Evolutionary conservation across 1,140 invertebrate genomes (phyloP), one percentile per base, ranked within the genome.

Genomic region (Hestina assimilis): DNA sequence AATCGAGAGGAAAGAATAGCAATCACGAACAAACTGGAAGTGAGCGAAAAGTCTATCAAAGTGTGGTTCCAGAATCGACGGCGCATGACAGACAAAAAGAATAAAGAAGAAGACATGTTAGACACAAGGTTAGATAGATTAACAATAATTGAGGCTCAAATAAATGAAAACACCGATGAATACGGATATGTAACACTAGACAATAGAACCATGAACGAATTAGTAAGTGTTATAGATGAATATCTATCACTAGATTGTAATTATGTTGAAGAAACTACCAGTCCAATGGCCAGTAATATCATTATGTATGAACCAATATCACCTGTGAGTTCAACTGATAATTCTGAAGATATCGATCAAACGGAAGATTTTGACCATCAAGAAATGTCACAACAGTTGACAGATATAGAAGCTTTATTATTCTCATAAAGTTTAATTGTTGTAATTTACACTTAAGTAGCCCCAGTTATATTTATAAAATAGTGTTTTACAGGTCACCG

Each of bases 11-110:
- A 76, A 20, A 61, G 75, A 29, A 51, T 66, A 43, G 15, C 11
- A 1, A 45, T 83, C 7, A 63, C 51, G 23, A 35, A 76, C 1
- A 60, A 55, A n/a, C 43, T 83, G 15, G 50, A 72, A 11, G n/a
- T 83, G 0, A 70, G 45, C 35, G 74, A 81, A 14, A 73, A 59
- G 51, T 45, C 65, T 4, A 71, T 83, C 17, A 81, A 79, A 68
- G 56, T 78, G 5, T 83, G 80, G 80, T 83, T 83, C 29, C 78
- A 79, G 58, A 83, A 81, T 42, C 62, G 75, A 4, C 64, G 79
- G 1, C 59, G 75, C 1, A 38, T 78, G 15, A 71, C 72, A n/a
- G 59, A 55, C 4, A 72, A 75, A 33, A 78, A 59, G 50, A 59
- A 51, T 29, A 52, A 56, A n/a, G 55, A 64, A 9, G 54, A 59